Evolutionary conservation across 1,140 invertebrate genomes (phyloP).

Genomic region (Ganaspis sp.): DNA sequence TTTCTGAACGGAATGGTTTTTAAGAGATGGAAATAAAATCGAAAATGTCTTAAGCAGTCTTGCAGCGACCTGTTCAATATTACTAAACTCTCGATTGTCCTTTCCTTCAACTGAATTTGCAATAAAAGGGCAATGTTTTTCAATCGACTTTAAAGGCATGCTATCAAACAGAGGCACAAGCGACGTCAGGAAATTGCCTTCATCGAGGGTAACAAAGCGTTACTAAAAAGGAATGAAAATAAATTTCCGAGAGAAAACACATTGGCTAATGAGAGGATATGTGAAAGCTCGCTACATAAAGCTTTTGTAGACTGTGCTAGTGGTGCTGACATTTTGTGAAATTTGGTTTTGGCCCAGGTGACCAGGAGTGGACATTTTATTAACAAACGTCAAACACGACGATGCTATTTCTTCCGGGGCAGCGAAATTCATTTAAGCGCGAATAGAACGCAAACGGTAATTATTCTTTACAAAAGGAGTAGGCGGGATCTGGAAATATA

Average conservation of each 20-base stretch:
- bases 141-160: slow-evolving; percentile 12
- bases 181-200: slow-evolving; percentile 7
- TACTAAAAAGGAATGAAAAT: slow-evolving; percentile 1
- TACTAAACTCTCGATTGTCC: not conserved
- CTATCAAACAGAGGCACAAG: slow-evolving; percentile 7
- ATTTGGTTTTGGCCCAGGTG: slow-evolving; percentile 8
- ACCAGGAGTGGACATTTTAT: no score
- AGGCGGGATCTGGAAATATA: not conserved
- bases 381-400: slow-evolving; percentile 1
- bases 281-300: slow-evolving; percentile 9
- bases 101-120: not conserved
- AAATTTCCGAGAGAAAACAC: not conserved
- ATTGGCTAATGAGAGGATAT: slow-evolving; percentile 21
- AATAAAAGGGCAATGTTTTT: slow-evolving; percentile 9
- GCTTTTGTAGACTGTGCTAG: not conserved
- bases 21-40: no score
- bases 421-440: not conserved
- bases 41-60: no score
- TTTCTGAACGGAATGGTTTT: no score
- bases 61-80: not conserved
- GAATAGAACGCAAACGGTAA: slow-evolving; percentile 3
- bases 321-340: not conserved
- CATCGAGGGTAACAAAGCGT: slow-evolving; percentile 19
- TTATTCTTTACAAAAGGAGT: slow-evolving; percentile 3
- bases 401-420: not conserved